phyloP scores from a whole-genome alignment of 2,888 invertebrate genomes.

The Callyntrura sp. region DNA sequence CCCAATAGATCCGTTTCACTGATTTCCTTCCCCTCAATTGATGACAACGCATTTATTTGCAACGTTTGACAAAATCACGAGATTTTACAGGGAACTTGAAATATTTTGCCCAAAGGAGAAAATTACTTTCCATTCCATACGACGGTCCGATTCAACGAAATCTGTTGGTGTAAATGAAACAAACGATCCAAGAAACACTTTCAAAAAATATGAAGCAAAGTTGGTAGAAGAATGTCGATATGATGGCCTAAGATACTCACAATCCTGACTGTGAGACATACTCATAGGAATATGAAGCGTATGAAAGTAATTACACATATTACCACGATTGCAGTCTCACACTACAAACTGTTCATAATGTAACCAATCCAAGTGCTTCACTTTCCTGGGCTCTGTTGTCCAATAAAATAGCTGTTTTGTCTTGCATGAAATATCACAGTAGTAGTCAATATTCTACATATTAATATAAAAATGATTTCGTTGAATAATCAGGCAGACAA shows the following conservation, averaged over 20 bases:
- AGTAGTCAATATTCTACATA: neutral
- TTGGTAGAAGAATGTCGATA: too few relatives aligned
- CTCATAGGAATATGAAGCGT: neutral
- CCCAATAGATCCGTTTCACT: neutral
- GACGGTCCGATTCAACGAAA: too few relatives aligned
- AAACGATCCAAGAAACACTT: neutral
- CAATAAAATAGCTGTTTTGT: neutral
- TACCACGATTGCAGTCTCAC: neutral
- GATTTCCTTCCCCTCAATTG: too few relatives aligned
- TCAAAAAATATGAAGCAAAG: too few relatives aligned
- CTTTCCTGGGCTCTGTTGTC: neutral
- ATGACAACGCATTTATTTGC: too few relatives aligned
- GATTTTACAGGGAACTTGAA: too few relatives aligned
- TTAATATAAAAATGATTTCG: slow-evolving; percentile 44
- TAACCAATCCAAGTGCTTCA: neutral
- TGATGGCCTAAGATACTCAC: too few relatives aligned
- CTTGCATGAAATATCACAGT: neutral
- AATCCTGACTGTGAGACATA: neutral
- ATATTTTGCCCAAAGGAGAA: too few relatives aligned
- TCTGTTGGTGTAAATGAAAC: neutral
- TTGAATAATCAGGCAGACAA: slow-evolving; percentile 26
- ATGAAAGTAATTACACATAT: neutral
- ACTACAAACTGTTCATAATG: neutral
- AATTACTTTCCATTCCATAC: too few relatives aligned
- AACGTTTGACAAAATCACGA: too few relatives aligned